Percentiles rank a stretch among this genome's conserved stretches.
Conservation (phyloP, 30 jellyfish, hydroid and myxozoan genomes). For the Cassiopea andromeda region DNA sequence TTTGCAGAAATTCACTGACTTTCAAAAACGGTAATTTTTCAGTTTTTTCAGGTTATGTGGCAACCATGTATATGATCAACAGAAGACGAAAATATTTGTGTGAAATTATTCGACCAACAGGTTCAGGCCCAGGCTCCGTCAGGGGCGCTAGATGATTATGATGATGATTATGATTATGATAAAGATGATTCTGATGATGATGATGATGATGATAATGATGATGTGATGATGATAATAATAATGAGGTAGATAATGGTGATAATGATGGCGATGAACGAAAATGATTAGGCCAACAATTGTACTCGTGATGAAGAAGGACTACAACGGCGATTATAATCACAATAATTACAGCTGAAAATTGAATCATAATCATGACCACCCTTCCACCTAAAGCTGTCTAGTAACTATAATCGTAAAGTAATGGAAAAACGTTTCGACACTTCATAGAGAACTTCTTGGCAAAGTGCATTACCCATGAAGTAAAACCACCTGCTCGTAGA, state of each 20-base stretch:
- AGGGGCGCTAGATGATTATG: not conserved
- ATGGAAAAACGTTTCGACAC: not conserved
- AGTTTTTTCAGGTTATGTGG: no score
- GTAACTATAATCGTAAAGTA: no score
- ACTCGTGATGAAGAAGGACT: no score
- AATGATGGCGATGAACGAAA: not conserved
- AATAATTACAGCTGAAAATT: no score
- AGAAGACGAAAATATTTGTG: no score
- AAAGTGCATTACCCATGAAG: not conserved
- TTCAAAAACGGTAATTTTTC: no score
- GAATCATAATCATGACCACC: no score
- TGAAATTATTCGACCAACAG: not conserved
- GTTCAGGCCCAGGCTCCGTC: not conserved
- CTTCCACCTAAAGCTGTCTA: no score
- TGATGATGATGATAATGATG: conserved; percentile 15
- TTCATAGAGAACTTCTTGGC: not conserved
- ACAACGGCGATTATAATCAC: no score
- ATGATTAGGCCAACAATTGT: no score
- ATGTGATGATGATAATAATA: conserved; percentile 7
- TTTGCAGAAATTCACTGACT: no score
- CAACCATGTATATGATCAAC: no score
- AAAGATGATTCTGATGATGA: not conserved
- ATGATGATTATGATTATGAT: conserved; percentile 4
- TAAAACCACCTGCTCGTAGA: not conserved
- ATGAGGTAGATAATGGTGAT: conserved; percentile 10